Evolutionary conservation across 2,797 vertebrate species (phyloP), one percentile per base, ranked within the genome.

Genomic region (Mormyrus proboscirostris): DNA sequence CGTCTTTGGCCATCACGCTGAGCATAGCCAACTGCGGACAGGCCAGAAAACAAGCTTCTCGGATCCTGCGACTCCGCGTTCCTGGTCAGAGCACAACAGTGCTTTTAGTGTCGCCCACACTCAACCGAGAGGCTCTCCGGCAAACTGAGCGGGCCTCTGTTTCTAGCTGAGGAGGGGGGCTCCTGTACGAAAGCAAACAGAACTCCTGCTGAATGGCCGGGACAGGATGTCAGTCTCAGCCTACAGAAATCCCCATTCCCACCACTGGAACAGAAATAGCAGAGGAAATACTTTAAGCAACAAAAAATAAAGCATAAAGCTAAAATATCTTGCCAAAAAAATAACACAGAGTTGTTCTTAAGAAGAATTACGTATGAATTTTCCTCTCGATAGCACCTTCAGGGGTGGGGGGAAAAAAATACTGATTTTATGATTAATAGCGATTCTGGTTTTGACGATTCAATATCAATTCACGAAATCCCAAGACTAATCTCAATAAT

Each of bases 121-220:
- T 91, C 16, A 65, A 87, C 88, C 83, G 76, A 90, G 90, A 92
- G n/a, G 83, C 83, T 51, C 44, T 51, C 83, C 90, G 85, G 10
- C 90, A 88, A 55, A 88, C 91, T 47, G 73, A 88, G 82, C 90
- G 49, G 88, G 88, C 90, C 91, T 88, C 88, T 9, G 44, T 53
- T 87, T 89, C 88, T 76, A 82, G 85, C 90, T 83, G 41, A 12
- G 79, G 92, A 88, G 89, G 89, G n/a, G 49, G 29, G 84, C 83
- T 47, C 33, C 33, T 22, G 62, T 88, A 91, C 88, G 88, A 92
- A 93, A 92, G 90, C 91, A 93, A 93, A 94, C 91, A 92, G 89
- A 90, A 91, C 89, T 92, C 91, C 92, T 93, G 93, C 91, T 93
- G 92, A 92, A 89, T 57, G 88, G 86, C 89, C 87, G 84, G 41